Conservation (phyloP, 2,888 invertebrate genomes). For the Prionchulus punctatus region DNA sequence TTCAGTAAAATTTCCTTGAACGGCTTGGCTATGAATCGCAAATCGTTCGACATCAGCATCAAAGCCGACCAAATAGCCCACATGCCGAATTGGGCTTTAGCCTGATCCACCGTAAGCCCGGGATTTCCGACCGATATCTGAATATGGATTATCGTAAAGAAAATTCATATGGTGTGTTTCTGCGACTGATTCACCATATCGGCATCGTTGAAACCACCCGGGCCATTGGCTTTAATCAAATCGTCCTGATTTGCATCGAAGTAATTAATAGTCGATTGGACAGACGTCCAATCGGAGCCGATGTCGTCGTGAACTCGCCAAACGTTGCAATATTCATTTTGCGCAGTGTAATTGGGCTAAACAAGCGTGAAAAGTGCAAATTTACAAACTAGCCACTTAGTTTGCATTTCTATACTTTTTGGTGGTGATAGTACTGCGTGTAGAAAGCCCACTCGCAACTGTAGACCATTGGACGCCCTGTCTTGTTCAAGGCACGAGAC, state of each 20-base stretch:
- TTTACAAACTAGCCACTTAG: neutral
- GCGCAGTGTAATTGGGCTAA: slow-evolving; percentile 67
- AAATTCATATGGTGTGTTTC: neutral
- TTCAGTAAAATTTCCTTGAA: slow-evolving; percentile 80
- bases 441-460: slow-evolving; percentile 97
- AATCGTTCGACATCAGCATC: slow-evolving; percentile 81
- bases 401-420: neutral
- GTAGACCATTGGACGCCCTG: slow-evolving; percentile 75
- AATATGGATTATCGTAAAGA: too few species aligned
- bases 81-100: slow-evolving; percentile 84
- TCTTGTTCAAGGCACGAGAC: slow-evolving; percentile 65
- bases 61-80: slow-evolving; percentile 80
- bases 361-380: neutral
- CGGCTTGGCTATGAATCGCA: slow-evolving; percentile 67
- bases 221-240: slow-evolving; percentile 75
- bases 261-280: slow-evolving; percentile 78
- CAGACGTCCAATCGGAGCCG: slow-evolving; percentile 81
- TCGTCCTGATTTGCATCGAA: slow-evolving; percentile 81
- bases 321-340: slow-evolving; percentile 71
- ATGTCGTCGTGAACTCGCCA: slow-evolving; percentile 93
- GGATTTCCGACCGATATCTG: slow-evolving; percentile 3
- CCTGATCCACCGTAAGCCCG: slow-evolving; percentile 48
- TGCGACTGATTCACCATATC: slow-evolving; percentile 56
- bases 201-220: slow-evolving; percentile 93
- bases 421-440: slow-evolving; percentile 13